A percentile compares a stretch with the other conserved stretches of the same genome.
phyloP scores from a whole-genome alignment of 2,113 vertebrate genomes.

The Plecotus auritus region DNA sequence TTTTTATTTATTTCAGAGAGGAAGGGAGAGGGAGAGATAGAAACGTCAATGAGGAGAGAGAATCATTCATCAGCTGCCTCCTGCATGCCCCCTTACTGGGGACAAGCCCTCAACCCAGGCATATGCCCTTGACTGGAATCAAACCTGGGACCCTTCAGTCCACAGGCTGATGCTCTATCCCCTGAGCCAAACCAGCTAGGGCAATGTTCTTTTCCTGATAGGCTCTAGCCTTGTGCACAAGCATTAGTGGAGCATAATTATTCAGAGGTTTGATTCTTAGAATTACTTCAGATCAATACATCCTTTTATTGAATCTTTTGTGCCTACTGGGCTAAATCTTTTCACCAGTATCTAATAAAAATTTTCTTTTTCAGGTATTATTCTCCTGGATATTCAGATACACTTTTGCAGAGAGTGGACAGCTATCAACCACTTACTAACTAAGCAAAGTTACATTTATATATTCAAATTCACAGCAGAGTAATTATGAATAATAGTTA shows the following conservation, averaged over 20 bases:
- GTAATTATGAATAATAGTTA: slow-evolving; percentile 62
- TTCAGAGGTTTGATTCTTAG: slow-evolving; percentile 20
- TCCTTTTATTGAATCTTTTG: slow-evolving; percentile 31
- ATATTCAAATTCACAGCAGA: slow-evolving; percentile 63
- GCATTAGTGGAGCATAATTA: not conserved
- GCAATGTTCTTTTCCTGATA: not conserved
- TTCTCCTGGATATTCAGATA: slow-evolving; percentile 93
- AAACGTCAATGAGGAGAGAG: too few species aligned
- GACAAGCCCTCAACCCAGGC: too few species aligned
- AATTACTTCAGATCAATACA: slow-evolving; percentile 43
- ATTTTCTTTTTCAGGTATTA: slow-evolving; percentile 89
- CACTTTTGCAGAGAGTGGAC: slow-evolving; percentile 89
- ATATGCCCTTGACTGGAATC: too few species aligned
- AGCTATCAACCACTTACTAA: slow-evolving; percentile 85
- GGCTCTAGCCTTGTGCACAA: not conserved
- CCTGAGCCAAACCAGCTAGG: too few species aligned
- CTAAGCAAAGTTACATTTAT: slow-evolving; percentile 64
- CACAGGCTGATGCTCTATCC: too few species aligned
- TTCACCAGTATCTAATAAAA: slow-evolving; percentile 60
- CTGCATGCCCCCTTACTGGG: too few species aligned
- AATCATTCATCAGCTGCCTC: too few species aligned
- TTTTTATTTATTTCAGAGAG: too few species aligned
- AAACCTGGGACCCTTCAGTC: too few species aligned
- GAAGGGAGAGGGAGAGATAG: too few species aligned
- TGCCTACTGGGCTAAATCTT: slow-evolving; percentile 17